Base-by-base conservation (phyloP, 2,888 invertebrate genomes). In the Mimas tiliae region DNA sequence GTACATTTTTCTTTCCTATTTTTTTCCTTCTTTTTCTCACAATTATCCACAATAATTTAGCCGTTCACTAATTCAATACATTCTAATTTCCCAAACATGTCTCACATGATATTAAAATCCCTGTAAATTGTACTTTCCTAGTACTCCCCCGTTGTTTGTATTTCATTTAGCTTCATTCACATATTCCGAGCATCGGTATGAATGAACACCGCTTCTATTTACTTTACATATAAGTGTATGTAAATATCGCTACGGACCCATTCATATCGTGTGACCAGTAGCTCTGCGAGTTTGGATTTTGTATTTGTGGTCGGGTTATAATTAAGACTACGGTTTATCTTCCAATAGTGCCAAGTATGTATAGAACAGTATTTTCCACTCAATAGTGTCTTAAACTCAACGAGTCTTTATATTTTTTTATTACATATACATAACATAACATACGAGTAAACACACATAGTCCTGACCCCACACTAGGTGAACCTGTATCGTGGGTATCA, bases 121-220 rank as follows among this genome's bases (percentile, higher is more conserved):
- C 3, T 14, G 14, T 12, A 58, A 58, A 58, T 42, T 58, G 42
- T 16, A 12, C 12, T 4, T 19, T 58, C 6, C 7, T 50, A 8
- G n/a, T 33, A 27, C 2, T 53, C 33, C 53, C n/a, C 33, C 34
- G 33, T n/a, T 53, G 53, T 53, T 33, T 53, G 53, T 42, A 19
- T 34, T 8, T 21, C 19, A 19, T 16, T 58, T 58, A 19, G 58
- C 19, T 42, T 19, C 38, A 58, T 58, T 58, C 58, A 58, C 19
- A 21, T 21, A 19, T 52, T 33, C 33, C 27, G 27, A 12, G 21
- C 19, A 16, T 53, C 6, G 38, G 42, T 38, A 58, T 58, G 42
- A 58, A 58, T 58, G 58, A 42, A 33, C 27, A 19, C 38, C 38
- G 16, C 38, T 21, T 58, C 12, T 45, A 38, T 58, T 58, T 42